Evolutionary conservation across 2,113 vertebrate genomes (phyloP), one percentile per base, ranked within the genome.

Genomic region (Ptilonorhynchus violaceus): DNA sequence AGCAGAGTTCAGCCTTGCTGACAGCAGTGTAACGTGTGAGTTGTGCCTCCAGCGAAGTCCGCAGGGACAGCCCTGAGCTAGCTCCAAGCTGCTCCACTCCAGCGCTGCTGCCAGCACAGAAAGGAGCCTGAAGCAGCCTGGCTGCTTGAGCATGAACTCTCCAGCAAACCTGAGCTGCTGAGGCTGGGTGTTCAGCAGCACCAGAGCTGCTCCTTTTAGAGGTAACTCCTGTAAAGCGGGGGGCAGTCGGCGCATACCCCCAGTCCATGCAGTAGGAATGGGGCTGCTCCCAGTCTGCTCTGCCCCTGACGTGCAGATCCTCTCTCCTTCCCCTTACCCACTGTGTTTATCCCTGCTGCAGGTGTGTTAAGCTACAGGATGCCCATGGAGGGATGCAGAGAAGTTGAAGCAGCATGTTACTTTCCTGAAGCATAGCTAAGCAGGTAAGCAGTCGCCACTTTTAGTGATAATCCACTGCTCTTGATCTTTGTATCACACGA

Each of bases 251-350:
- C 24, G 41, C 88, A 28, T 21, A 5, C 1, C 22, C 22, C 8
- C 12, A 0, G 1, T 12, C 74, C 27, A 1, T 13, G 49, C 31
- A 6, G 49, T 3, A 50, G 62, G 16, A 69, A 39, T 1, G 27
- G n/a, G 35, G 59, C 63, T 50, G 68, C 35, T 70, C 49, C 58
- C 83, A 11, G 8, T 3, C 47, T 35, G 22, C 59, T 55, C 15
- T 11, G 55, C 27, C 33, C 13, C 31, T 23, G 24, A 13, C 0
- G 1, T 8, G 30, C 69, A 68, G 24, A 39, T 39, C 63, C 42
- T 33, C 55, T 28, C 50, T 70, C 30, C 39, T 62, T 19, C 44
- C 2, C 0, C 74, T 75, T 49, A 31, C 37, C 18, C 31, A 2
- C 42, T 21, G 49, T 28, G 58, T 62, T 56, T 42, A 19, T 63